Evolutionary conservation across 2,113 vertebrate genomes (phyloP), one percentile per base, ranked within the genome.

Genomic region (Percina caprodes): DNA sequence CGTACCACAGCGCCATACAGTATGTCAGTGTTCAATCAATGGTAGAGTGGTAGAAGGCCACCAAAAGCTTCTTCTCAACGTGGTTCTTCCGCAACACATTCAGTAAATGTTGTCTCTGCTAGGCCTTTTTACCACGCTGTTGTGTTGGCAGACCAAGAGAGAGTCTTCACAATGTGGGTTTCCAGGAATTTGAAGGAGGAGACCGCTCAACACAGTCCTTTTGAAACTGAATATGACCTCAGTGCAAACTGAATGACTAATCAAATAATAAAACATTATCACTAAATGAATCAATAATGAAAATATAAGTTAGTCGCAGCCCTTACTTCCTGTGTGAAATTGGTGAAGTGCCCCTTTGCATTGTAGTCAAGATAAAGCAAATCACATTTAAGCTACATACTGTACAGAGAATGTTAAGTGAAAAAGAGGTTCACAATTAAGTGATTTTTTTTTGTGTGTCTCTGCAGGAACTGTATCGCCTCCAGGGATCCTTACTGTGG

Each of bases 401-500:
- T 39, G 39, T 39, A 0, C 30, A 24, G 10, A 7, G 19, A 0
- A 51, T 23, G n/a, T 6, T 0, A 39, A 79, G 55, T 71, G 16
- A n/a, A 65, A 58, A 18, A 4, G 1, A 15, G 71, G 59, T 66
- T 19, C 0, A 11, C 10, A 42, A 11, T 65, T 52, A 52, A 65
- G 52, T 78, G 4, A 24, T 7, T 67, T 6, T 72, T 10, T 65
- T 6, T 39, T 39, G 35, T 86, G 26, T 81, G 21, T 76, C 23
- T 74, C 30, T 85, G 73, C 83, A 99, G 98, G 93, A 98, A 93
- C 93, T 99, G 98, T 69, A 95, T 99, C 0, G 95, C 96, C 77
- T 97, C 97, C 74, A 96, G 96, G 80, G 98, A 99, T 70, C 98
- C 98, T 0, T 99, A 99, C 92, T 99, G 98, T 0, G 98, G 97